These are phyloP conservation scores for Limanda limanda DNA, from an alignment of 2,113 vertebrate species.

Conservation along the genomic window DNA sequence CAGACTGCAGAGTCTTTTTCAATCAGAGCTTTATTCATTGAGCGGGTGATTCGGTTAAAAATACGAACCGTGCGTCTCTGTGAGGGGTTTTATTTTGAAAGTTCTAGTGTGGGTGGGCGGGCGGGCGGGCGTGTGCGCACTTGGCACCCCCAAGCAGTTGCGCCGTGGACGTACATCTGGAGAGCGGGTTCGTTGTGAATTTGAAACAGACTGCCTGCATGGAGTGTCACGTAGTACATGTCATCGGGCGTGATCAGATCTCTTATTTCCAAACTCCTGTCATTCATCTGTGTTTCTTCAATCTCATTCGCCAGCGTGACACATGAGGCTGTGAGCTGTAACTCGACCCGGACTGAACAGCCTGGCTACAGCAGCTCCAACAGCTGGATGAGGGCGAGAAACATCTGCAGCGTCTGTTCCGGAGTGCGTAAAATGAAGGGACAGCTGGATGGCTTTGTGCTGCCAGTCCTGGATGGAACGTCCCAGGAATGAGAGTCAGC, in stretches of 20 bases:
- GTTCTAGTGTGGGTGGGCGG: constrained; percentile 4
- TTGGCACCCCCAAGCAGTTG: constrained; percentile 45
- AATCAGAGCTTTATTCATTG: neutral
- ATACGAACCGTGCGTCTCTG: neutral
- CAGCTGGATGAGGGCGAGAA: constrained; percentile 63
- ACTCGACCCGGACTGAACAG: neutral
- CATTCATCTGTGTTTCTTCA: neutral
- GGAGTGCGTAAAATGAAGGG: constrained; percentile 20
- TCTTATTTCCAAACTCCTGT: neutral
- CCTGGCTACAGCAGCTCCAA: constrained; percentile 10
- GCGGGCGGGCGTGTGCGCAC: constrained; percentile 16
- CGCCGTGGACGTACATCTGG: constrained; percentile 61
- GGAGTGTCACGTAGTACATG: neutral
- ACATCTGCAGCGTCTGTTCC: constrained; percentile 60
- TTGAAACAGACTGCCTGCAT: constrained; percentile 22
- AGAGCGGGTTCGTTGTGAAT: constrained; percentile 32
- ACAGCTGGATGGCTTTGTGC: constrained; percentile 27
- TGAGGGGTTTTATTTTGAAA: constrained; percentile 47
- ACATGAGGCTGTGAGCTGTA: neutral
- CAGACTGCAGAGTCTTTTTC: too few relatives aligned
- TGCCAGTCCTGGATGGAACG: constrained; percentile 35
- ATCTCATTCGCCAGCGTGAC: neutral
- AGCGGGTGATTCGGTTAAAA: neutral
- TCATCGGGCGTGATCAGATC: neutral
- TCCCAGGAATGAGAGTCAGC: constrained; percentile 40